A percentile compares a stretch with the other conserved stretches of the same genome.
Evolutionary conservation across 2,888 invertebrate species (phyloP).

Genomic region (Melanophora roralis): DNA sequence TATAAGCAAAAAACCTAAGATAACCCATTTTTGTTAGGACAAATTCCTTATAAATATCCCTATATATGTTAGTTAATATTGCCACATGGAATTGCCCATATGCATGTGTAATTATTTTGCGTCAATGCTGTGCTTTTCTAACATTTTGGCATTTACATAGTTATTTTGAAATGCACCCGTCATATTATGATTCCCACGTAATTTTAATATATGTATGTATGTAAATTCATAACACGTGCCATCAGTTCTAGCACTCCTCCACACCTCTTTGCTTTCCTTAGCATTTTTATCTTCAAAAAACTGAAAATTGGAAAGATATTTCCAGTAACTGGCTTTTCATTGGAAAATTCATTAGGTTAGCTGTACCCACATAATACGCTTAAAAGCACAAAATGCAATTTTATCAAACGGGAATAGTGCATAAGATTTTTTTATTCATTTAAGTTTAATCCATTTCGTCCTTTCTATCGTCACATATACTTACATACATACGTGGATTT

Average conservation of each 20-base stretch:
- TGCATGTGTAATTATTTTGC: neutral
- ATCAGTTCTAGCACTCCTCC: neutral
- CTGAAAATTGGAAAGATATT: neutral
- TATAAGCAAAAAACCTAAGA: too few relatives aligned
- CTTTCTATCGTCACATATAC: neutral
- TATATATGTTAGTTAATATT: too few relatives aligned
- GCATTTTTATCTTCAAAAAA: neutral
- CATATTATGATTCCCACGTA: constrained; percentile 27
- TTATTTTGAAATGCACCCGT: neutral
- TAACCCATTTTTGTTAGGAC: too few relatives aligned
- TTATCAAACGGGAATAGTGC: constrained; percentile 2
- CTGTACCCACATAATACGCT: neutral
- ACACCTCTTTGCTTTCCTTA: neutral
- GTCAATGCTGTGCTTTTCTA: neutral
- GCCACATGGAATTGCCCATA: too few relatives aligned
- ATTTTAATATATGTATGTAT: constrained; percentile 20
- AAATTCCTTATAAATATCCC: too few relatives aligned
- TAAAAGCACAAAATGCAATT: neutral
- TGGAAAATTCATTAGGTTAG: constrained; percentile 1
- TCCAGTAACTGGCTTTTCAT: neutral
- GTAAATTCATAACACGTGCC: constrained; percentile 29
- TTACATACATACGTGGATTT: neutral
- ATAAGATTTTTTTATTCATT: neutral
- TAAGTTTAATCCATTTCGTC: neutral
- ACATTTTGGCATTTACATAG: neutral